Conservation (phyloP, 2,113 vertebrate genomes). For the Scolopax mira region DNA sequence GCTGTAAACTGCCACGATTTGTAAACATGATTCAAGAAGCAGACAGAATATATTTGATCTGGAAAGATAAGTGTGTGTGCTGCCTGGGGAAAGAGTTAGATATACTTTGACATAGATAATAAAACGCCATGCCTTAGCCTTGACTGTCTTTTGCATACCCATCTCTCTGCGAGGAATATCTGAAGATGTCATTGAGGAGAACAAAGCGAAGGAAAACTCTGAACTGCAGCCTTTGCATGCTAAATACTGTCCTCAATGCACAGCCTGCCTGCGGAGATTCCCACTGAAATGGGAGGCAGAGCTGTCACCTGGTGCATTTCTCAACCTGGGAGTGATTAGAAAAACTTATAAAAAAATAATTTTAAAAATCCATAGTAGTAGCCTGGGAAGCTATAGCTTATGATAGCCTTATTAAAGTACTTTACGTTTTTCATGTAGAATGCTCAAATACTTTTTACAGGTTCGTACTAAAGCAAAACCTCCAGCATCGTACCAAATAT, state of each 20-base stretch:
- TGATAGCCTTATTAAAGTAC: not conserved
- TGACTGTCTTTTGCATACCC: conserved; percentile 14
- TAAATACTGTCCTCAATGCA: not conserved
- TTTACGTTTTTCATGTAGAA: not conserved
- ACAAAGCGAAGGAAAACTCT: conserved; percentile 18
- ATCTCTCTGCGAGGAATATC: not conserved
- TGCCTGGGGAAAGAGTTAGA: not conserved
- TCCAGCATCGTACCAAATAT: not conserved
- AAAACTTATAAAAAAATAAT: not conserved
- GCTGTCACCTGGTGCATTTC: not conserved
- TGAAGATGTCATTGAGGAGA: conserved; percentile 19
- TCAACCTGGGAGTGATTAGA: not conserved
- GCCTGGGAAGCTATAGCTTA: not conserved
- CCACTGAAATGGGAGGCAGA: not conserved
- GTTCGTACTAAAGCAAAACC: not conserved
- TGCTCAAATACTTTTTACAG: not conserved
- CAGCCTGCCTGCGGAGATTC: not conserved
- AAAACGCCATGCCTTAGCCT: conserved; percentile 1
- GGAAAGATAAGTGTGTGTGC: not conserved
- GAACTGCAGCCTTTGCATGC: not conserved
- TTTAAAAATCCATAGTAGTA: not conserved
- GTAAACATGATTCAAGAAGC: conserved; percentile 2
- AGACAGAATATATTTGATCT: conserved; percentile 34
- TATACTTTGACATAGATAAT: conserved; percentile 14
- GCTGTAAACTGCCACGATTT: not conserved